phyloP scores from a whole-genome alignment of 2,113 vertebrate species.

The Hirundichthys speculiger region DNA sequence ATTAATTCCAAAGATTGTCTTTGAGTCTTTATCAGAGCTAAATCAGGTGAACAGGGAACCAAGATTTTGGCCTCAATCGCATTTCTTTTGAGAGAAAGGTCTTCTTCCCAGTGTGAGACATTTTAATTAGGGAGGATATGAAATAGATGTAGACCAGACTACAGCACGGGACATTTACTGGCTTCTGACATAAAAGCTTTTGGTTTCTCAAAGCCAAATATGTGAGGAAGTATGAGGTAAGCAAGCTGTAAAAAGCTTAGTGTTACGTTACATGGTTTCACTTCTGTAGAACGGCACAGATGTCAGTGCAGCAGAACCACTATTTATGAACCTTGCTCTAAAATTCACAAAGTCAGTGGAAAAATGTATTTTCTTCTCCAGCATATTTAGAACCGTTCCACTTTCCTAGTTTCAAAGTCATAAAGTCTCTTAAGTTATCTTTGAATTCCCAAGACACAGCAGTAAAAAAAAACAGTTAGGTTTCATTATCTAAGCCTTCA shows the following conservation, averaged over 20 bases:
- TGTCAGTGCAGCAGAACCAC: constrained; percentile 40
- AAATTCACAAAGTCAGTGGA: too few relatives aligned
- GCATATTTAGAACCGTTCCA: constrained; percentile 24
- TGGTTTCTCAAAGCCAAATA: constrained; percentile 42
- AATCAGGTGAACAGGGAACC: constrained; percentile 27
- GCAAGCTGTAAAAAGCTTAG: constrained; percentile 39
- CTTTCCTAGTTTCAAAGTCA: constrained; percentile 27
- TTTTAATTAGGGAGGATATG: constrained; percentile 60
- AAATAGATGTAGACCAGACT: constrained; percentile 28
- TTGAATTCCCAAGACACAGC: constrained; percentile 16
- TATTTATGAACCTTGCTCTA: constrained; percentile 34
- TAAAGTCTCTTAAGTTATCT: constrained; percentile 26
- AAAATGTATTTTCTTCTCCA: constrained; percentile 22
- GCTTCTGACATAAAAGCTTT: constrained; percentile 17
- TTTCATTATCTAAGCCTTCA: constrained; percentile 5
- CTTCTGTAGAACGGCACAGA: constrained; percentile 47
- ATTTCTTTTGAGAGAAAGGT: constrained; percentile 39
- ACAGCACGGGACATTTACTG: constrained; percentile 17
- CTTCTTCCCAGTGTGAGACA: constrained; percentile 42
- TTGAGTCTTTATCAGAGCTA: constrained; percentile 17
- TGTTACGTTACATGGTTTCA: constrained; percentile 38
- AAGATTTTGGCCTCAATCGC: constrained; percentile 28
- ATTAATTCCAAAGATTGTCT: constrained; percentile 28
- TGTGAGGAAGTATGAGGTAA: constrained; percentile 25
- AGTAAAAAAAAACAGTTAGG: too few relatives aligned